Percentiles rank a stretch among this genome's conserved stretches.
These are phyloP conservation scores for Menura novaehollandiae DNA, from an alignment of 2,113 vertebrate genomes.

Conservation along the genomic window DNA sequence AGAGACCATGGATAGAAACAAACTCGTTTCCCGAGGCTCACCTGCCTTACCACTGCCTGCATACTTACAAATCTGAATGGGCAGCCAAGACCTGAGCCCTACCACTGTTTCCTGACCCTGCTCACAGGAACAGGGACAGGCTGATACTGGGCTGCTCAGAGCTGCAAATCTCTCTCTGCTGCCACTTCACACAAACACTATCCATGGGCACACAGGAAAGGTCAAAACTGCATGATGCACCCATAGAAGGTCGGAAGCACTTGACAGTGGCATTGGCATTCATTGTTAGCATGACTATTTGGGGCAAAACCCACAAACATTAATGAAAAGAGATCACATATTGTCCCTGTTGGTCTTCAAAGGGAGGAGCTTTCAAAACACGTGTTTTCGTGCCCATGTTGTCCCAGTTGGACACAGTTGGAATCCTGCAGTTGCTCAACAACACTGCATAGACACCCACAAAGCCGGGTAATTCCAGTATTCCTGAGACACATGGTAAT, in stretches of 20 bases:
- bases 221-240: neutral
- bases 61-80: neutral
- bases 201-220: neutral
- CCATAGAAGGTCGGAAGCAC: neutral
- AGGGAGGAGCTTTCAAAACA: constrained; percentile 8
- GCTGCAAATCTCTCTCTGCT: neutral
- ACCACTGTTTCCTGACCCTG: neutral
- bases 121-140: neutral
- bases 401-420: neutral
- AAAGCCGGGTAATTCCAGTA: constrained; percentile 52
- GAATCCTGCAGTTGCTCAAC: constrained; percentile 18
- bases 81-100: neutral
- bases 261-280: neutral
- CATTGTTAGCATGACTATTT: neutral
- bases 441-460: neutral
- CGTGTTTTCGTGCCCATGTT: neutral
- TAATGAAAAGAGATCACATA: neutral
- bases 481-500: neutral
- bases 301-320: neutral
- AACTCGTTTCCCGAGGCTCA: neutral
- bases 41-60: neutral
- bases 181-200: neutral
- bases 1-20: neutral
- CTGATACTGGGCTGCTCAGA: neutral
- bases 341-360: neutral